phyloP scores from a whole-genome alignment of 2,113 vertebrate species.

The Henicopernis longicauda region DNA sequence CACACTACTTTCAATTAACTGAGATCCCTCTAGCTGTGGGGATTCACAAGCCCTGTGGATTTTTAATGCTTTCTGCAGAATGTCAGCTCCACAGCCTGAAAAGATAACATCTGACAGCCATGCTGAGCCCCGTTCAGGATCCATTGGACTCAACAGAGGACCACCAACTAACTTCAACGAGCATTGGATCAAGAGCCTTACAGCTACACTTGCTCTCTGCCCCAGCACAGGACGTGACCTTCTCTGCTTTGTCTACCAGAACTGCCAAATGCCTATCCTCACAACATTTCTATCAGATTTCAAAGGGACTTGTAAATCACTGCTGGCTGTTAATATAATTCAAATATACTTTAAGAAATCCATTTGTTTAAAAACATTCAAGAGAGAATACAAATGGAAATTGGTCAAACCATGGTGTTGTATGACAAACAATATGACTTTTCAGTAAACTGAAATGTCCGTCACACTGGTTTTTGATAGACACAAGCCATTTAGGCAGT shows the following conservation, averaged over 20 bases:
- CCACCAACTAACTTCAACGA: not conserved
- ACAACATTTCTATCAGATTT: not conserved
- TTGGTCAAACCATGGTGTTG: not conserved
- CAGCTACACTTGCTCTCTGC: not conserved
- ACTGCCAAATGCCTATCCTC: not conserved
- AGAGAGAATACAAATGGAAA: not conserved
- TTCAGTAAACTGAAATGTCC: conserved; percentile 34
- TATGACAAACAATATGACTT: conserved; percentile 31
- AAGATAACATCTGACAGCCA: not conserved
- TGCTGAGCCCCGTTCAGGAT: not conserved
- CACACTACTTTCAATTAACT: not conserved
- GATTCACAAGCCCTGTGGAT: not conserved
- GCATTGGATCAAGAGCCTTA: not conserved
- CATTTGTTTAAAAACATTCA: not conserved
- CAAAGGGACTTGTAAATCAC: not conserved
- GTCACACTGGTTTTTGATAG: not conserved
- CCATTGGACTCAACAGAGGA: not conserved
- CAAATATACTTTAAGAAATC: not conserved
- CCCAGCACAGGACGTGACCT: accelerated
- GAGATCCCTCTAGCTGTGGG: not conserved
- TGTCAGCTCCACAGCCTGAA: not conserved
- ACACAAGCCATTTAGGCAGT: conserved; percentile 26
- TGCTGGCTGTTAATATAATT: not conserved
- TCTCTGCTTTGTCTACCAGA: not conserved
- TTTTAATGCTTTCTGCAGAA: not conserved